These are phyloP conservation scores for Ectemnius continuus DNA, from an alignment of 2,888 invertebrate species.

Conservation along the genomic window DNA sequence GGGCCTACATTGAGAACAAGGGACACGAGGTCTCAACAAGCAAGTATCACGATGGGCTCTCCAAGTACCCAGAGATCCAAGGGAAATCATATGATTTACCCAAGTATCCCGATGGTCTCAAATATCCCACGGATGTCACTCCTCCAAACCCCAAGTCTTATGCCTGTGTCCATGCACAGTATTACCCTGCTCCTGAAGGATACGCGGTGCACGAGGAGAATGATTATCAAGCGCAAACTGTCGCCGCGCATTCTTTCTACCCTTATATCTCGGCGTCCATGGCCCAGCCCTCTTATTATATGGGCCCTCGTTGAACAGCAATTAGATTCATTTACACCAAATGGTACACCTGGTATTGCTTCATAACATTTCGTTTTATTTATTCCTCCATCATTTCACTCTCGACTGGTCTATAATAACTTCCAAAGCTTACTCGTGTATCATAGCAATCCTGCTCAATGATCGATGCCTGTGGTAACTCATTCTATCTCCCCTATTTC, in stretches of 20 bases:
- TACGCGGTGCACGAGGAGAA: conserved; percentile 71
- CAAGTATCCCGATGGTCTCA: conserved; percentile 69
- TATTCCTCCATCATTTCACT: too few relatives aligned
- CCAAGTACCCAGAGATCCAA: conserved; percentile 61
- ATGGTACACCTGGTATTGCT: conserved; percentile 21
- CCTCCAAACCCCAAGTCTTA: conserved; percentile 64
- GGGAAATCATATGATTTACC: conserved; percentile 62
- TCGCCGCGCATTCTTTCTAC: conserved; percentile 72
- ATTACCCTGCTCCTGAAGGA: conserved; percentile 69
- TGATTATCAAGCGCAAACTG: conserved; percentile 68
- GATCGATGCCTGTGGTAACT: too few relatives aligned
- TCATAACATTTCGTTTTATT: conserved; percentile 11
- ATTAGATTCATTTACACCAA: too few relatives aligned
- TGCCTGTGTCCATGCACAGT: conserved; percentile 71
- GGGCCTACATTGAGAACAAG: conserved; percentile 44
- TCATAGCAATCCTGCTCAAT: too few relatives aligned
- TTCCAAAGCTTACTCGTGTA: too few relatives aligned
- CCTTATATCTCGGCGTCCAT: conserved; percentile 74
- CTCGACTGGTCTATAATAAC: too few relatives aligned
- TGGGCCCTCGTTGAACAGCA: conserved; percentile 68
- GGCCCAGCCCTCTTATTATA: conserved; percentile 73
- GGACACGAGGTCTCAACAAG: conserved; percentile 45
- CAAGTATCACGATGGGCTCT: conserved; percentile 53
- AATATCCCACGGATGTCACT: conserved; percentile 64
- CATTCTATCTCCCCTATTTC: too few relatives aligned